Conservation (phyloP, 2,888 invertebrate species). For the Euplexia lucipara region DNA sequence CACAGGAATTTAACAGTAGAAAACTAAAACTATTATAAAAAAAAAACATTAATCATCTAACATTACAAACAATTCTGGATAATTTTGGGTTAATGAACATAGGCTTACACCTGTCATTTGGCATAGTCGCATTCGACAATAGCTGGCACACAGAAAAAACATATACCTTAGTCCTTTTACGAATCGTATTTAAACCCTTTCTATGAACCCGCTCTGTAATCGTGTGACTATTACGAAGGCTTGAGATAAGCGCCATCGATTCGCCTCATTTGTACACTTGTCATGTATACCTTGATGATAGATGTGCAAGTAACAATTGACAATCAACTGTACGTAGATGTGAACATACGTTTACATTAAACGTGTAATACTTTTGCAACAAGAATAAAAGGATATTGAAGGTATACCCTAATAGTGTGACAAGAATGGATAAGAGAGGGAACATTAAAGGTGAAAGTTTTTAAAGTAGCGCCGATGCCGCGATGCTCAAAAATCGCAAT, state of each 20-base stretch:
- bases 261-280: conserved; percentile 50
- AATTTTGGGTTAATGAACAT: too few species aligned
- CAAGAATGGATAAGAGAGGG: conserved; percentile 3
- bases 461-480: neutral
- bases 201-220: conserved; percentile 50
- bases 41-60: too few species aligned
- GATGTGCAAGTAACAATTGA: conserved; percentile 40
- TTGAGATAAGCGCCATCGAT: conserved; percentile 56
- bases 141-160: too few species aligned
- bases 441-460: conserved; percentile 6
- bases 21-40: too few species aligned
- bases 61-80: too few species aligned
- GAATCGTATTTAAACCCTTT: conserved; percentile 8
- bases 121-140: neutral
- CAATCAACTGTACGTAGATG: conserved; percentile 12
- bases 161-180: neutral
- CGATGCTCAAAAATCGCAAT: neutral
- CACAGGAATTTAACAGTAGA: too few species aligned
- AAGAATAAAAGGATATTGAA: neutral
- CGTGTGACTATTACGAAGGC: conserved; percentile 57
- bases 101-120: too few species aligned
- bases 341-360: conserved; percentile 9
- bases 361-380: conserved; percentile 6
- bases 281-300: conserved; percentile 47
- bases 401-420: conserved; percentile 2